Percentiles rank a stretch among this genome's conserved stretches.
Evolutionary conservation across 2,797 vertebrate species (phyloP).

Genomic region (Sciurus carolinensis): DNA sequence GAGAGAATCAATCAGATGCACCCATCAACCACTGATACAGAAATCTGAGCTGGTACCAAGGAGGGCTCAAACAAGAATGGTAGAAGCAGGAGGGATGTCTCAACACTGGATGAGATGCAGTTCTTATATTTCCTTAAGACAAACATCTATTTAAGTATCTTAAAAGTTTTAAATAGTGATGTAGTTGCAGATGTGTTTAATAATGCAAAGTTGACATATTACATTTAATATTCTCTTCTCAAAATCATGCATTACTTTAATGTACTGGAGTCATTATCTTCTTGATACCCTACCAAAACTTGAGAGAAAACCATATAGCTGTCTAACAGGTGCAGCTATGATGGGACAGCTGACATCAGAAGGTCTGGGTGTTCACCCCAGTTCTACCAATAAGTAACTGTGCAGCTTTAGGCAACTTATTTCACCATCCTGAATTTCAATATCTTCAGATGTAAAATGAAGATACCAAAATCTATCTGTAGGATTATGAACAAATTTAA

Average conservation of each 20-base stretch:
- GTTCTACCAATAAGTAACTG: not conserved
- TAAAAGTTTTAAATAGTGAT: not conserved
- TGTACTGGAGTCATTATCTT: not conserved
- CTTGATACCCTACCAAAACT: not conserved
- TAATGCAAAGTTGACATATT: not conserved
- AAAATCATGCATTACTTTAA: not conserved
- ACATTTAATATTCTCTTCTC: not conserved
- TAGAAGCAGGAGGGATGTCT: not conserved
- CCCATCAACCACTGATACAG: not conserved
- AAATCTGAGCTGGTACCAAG: not conserved
- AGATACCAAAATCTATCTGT: conserved; percentile 18
- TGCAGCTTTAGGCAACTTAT: conserved; percentile 50
- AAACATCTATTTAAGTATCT: not conserved
- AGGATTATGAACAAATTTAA: conserved; percentile 58
- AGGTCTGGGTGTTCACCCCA: not conserved
- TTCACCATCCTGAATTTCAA: conserved; percentile 44
- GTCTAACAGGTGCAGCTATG: conserved; percentile 49
- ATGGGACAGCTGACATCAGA: not conserved
- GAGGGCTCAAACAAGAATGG: not conserved
- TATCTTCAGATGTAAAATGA: conserved; percentile 60
- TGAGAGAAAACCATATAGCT: conserved; percentile 11
- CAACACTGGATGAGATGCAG: not conserved
- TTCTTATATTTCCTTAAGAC: conserved; percentile 14
- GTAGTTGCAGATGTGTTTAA: not conserved
- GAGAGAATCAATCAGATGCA: not conserved